Evolutionary conservation across 2,113 vertebrate genomes (phyloP).

Genomic region (Antechinus flavipes): DNA sequence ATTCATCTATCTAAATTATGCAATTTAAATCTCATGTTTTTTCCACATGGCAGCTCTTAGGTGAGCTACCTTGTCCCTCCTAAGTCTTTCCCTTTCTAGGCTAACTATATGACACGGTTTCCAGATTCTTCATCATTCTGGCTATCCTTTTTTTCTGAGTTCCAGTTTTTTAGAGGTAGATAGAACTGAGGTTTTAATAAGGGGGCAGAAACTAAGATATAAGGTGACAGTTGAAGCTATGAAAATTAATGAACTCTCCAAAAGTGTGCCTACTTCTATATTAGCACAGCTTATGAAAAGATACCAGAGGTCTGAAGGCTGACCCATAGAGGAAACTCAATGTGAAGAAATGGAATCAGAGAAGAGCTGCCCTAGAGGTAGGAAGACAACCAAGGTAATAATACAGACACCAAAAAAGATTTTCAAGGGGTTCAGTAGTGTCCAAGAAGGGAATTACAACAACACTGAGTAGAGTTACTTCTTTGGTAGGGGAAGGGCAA

Average conservation of each 20-base stretch:
- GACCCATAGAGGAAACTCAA: background rate
- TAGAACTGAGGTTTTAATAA: background rate
- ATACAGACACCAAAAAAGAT: background rate
- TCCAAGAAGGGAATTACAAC: background rate
- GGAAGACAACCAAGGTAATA: background rate
- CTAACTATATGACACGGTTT: background rate
- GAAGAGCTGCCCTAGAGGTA: background rate
- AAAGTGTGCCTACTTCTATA: background rate
- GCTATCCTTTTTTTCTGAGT: background rate
- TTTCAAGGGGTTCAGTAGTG: constrained; percentile 16
- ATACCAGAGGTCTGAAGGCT: background rate
- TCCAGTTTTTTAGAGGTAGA: background rate
- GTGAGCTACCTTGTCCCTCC: background rate
- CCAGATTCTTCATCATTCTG: background rate
- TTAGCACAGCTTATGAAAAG: background rate
- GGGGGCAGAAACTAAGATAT: background rate
- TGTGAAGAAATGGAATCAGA: background rate
- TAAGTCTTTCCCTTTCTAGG: background rate
- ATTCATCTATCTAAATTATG: background rate
- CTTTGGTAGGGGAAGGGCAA: background rate
- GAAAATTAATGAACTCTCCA: background rate
- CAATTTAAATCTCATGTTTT: too few species aligned
- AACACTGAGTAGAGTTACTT: background rate
- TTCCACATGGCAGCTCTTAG: background rate
- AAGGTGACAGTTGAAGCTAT: background rate